Percentiles rank a stretch among this genome's conserved stretches.
phyloP scores from a whole-genome alignment of 2,888 invertebrate genomes.

The Cerastoderma edule region DNA sequence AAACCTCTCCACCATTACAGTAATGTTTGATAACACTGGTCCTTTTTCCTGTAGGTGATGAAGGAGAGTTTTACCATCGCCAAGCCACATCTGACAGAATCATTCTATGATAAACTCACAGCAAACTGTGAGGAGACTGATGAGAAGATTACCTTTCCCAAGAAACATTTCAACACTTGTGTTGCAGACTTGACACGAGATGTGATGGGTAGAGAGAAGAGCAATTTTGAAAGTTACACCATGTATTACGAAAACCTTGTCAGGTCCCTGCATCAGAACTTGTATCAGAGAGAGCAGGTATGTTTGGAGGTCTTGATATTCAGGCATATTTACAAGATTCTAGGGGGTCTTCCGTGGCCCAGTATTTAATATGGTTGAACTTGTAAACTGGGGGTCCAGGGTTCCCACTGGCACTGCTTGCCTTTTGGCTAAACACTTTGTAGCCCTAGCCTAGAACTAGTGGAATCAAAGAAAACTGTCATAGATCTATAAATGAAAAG shows the following conservation, averaged over 20 bases:
- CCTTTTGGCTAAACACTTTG: too few species aligned
- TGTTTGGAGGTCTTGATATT: too few species aligned
- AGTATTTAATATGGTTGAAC: too few species aligned
- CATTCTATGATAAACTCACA: slow-evolving; percentile 77
- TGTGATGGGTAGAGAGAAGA: slow-evolving; percentile 81
- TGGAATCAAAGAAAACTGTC: too few species aligned
- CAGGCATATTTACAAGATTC: too few species aligned
- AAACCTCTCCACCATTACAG: too few species aligned
- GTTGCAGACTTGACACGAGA: slow-evolving; percentile 75
- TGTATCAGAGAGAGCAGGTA: slow-evolving; percentile 82
- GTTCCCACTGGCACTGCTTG: too few species aligned
- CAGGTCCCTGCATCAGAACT: slow-evolving; percentile 78
- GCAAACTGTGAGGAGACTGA: slow-evolving; percentile 68
- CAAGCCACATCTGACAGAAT: slow-evolving; percentile 81
- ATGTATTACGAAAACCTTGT: slow-evolving; percentile 83
- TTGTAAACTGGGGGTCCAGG: too few species aligned
- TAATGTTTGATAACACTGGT: not conserved
- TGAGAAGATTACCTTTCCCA: slow-evolving; percentile 72
- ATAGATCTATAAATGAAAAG: too few species aligned
- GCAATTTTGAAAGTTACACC: slow-evolving; percentile 82
- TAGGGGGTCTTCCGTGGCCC: too few species aligned
- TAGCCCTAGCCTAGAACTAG: too few species aligned
- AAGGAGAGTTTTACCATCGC: slow-evolving; percentile 82
- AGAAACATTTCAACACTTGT: slow-evolving; percentile 78
- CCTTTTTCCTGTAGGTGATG: slow-evolving; percentile 75